Base-by-base conservation (phyloP, 2,797 vertebrate genomes). In the Hafferia zeledoni region DNA sequence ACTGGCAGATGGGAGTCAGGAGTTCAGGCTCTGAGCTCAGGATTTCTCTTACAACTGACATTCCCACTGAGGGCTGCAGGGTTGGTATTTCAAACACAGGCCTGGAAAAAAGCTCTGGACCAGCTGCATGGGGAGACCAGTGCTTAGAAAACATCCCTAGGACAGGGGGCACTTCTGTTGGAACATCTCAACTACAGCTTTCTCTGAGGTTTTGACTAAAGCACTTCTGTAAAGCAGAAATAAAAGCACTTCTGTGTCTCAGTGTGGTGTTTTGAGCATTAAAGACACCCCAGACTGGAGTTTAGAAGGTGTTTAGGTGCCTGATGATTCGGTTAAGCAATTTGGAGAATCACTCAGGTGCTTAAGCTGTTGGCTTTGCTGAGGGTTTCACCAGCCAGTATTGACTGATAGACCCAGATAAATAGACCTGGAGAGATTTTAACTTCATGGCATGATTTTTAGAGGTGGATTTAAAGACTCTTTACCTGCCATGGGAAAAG, bases 301-400 rank as follows among this genome's bases (percentile, higher is more conserved):
- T 91, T 91, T 79, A 52, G 55, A 69, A 89, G 57, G 35, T 88
- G 14, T 89, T 94, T 74, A 68, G 85, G 16, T 88, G 74, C 59
- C 63, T 83, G 70, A 86, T 80, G 84, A 72, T 53, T 85, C 82
- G 69, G 63, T 69, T 92, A 79, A 60, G 61, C 39, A 78, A 44
- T 92, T 88, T 89, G 70, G 70, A 68, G 61, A 61, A 72, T 69
- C 65, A 27, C 63, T 76, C 25, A 5, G 28, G 49, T 84, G 68
- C 64, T 68, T n/a, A 44, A 41, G 39, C 71, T 43, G 39, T 39
- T 94, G 93, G 64, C 81, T 91, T 92, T 5, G 5, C 28, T 17
- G 28, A n/a, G 41, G 35, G 17, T 46, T 89, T 83, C 1, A 3
- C 74, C 35, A 84, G 87, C 80, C 70, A 31, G 5, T 23, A 39